A percentile compares a stretch with the other conserved stretches of the same genome.
These are phyloP conservation scores for Dendrocincla fuliginosa DNA, from an alignment of 2,797 vertebrate species.

Conservation along the genomic window DNA sequence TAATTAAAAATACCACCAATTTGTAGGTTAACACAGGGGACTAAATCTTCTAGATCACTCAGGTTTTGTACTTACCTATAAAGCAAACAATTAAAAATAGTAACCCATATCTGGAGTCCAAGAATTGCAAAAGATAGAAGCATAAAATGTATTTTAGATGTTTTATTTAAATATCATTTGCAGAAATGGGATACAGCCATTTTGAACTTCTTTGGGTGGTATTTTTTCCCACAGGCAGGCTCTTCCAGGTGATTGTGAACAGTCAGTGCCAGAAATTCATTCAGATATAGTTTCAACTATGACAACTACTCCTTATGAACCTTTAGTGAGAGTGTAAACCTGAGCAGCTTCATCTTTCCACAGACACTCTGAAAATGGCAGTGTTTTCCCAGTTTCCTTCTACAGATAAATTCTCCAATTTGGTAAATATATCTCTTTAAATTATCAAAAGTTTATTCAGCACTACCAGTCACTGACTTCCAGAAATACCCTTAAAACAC, in stretches of 20 bases:
- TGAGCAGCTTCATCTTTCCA: not conserved
- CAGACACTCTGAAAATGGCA: not conserved
- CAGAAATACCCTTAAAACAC: not conserved
- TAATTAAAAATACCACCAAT: not conserved
- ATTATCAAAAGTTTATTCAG: not conserved
- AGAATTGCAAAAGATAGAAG: not conserved
- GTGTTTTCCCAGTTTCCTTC: not conserved
- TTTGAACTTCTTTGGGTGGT: not conserved
- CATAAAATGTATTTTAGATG: not conserved
- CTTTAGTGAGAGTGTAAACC: not conserved
- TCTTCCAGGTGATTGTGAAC: not conserved
- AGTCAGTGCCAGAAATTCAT: not conserved
- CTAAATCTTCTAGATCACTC: not conserved
- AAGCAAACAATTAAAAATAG: not conserved
- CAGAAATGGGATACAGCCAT: not conserved
- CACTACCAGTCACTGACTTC: not conserved
- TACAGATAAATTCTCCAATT: not conserved
- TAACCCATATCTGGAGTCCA: not conserved
- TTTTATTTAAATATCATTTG: constrained; percentile 24
- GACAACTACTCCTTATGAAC: not conserved
- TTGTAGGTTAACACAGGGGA: not conserved
- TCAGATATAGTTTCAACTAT: not conserved
- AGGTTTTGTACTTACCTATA: not conserved
- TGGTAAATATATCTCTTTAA: not conserved
- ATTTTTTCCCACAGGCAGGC: not conserved